phyloP scores from a whole-genome alignment of 2,113 vertebrate genomes.

The Trochalopteron elliotii region DNA sequence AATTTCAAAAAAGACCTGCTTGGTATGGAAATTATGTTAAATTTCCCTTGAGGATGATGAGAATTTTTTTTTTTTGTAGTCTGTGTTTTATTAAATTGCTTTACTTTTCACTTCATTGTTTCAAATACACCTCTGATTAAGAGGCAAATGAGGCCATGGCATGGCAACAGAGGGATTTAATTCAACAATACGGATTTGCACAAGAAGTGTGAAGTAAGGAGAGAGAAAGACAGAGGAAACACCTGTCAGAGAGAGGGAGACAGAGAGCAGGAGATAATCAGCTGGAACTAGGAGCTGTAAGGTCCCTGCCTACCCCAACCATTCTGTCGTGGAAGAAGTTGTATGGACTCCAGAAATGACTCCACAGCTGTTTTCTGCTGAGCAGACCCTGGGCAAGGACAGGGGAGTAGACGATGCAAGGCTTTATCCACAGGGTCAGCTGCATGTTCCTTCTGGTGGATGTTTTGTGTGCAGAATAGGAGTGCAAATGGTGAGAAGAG shows the following conservation, averaged over 20 bases:
- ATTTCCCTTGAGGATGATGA: not conserved
- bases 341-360: accelerated
- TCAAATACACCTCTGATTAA: not conserved
- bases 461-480: not conserved
- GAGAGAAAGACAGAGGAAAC: not conserved
- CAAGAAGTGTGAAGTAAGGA: not conserved
- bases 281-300: not conserved
- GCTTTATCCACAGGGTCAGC: not conserved
- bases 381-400: not conserved
- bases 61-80: not conserved
- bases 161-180: not conserved
- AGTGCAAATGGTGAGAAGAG: not conserved
- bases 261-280: not conserved
- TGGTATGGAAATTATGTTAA: not conserved
- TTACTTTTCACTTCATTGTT: not conserved
- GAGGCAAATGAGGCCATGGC: not conserved
- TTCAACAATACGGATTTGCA: not conserved
- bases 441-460: not conserved
- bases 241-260: not conserved
- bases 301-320: not conserved
- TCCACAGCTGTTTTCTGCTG: not conserved
- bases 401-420: too few species aligned
- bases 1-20: not conserved
- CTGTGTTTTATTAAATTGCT: not conserved
- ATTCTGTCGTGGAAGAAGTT: not conserved